Evolutionary conservation across 2,113 vertebrate genomes (phyloP).

Genomic region (Meles meles): DNA sequence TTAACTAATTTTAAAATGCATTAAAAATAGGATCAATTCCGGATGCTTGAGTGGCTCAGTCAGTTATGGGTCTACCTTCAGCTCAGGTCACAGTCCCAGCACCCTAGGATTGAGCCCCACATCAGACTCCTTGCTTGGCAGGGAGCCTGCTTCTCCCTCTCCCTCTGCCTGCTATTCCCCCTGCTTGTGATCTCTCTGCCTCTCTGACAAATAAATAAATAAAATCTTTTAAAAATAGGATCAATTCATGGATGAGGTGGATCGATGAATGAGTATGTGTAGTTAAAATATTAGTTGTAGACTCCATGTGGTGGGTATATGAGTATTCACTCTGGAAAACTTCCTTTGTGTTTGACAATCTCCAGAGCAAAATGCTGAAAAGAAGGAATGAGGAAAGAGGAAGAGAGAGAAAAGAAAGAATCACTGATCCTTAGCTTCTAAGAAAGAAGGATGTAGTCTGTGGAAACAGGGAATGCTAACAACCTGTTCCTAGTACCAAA

Average conservation of each 20-base stretch:
- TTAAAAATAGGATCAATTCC: background rate
- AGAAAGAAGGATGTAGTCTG: background rate
- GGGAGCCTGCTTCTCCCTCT: background rate
- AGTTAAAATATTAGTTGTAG: background rate
- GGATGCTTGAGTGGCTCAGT: background rate
- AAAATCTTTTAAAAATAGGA: background rate
- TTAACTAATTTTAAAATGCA: background rate
- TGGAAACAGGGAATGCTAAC: background rate
- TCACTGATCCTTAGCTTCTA: background rate
- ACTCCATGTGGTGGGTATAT: background rate
- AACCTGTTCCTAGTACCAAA: background rate
- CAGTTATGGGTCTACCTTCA: background rate
- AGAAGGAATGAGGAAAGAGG: background rate
- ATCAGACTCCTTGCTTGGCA: background rate
- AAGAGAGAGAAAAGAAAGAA: background rate
- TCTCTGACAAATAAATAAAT: background rate
- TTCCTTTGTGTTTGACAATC: background rate
- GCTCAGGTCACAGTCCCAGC: background rate
- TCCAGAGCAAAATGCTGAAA: background rate
- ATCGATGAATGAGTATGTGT: background rate
- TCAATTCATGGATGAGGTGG: background rate
- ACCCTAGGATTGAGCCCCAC: background rate
- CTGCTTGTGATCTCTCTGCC: background rate
- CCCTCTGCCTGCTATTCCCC: background rate
- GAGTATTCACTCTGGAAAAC: background rate